phyloP scores from a whole-genome alignment of 2,113 vertebrate species.

The Dipodomys stephensi region DNA sequence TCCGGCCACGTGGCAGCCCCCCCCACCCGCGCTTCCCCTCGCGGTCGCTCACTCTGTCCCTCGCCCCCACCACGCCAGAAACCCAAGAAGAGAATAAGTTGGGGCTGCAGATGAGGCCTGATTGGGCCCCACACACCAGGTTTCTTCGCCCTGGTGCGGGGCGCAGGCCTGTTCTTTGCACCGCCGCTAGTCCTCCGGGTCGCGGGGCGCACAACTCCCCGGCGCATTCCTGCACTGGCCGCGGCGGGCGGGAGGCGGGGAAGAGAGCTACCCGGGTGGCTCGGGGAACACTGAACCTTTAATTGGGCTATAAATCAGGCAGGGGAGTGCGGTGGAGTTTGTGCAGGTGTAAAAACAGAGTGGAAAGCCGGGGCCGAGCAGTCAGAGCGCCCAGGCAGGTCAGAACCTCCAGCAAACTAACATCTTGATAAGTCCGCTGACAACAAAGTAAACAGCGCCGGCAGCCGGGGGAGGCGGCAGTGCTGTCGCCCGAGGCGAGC shows the following conservation, averaged over 20 bases:
- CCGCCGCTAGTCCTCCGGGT: neutral
- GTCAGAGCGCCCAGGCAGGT: conserved; percentile 69
- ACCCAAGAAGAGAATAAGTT: neutral
- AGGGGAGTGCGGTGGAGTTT: conserved; percentile 55
- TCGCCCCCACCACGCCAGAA: neutral
- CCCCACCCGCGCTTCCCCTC: neutral
- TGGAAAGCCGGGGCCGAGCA: conserved; percentile 56
- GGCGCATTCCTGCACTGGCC: conserved; percentile 31
- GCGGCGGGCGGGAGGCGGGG: neutral
- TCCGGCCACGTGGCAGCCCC: conserved; percentile 46
- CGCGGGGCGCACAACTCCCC: neutral
- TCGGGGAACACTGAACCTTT: conserved; percentile 77
- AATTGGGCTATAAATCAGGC: conserved; percentile 86
- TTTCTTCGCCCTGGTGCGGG: accelerated
- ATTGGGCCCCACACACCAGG: too few relatives aligned
- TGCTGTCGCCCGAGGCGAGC: neutral
- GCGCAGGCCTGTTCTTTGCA: neutral
- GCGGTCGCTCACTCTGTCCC: neutral
- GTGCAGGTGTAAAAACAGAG: conserved; percentile 89
- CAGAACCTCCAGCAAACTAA: conserved; percentile 62
- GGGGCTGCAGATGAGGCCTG: neutral
- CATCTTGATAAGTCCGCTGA: conserved; percentile 75
- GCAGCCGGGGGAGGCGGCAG: conserved; percentile 31
- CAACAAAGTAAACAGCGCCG: conserved; percentile 68
- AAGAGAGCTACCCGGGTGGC: conserved; percentile 71